These are phyloP conservation scores for Styela plicata DNA, from an alignment of 23 tunicate species.

Conservation along the genomic window DNA sequence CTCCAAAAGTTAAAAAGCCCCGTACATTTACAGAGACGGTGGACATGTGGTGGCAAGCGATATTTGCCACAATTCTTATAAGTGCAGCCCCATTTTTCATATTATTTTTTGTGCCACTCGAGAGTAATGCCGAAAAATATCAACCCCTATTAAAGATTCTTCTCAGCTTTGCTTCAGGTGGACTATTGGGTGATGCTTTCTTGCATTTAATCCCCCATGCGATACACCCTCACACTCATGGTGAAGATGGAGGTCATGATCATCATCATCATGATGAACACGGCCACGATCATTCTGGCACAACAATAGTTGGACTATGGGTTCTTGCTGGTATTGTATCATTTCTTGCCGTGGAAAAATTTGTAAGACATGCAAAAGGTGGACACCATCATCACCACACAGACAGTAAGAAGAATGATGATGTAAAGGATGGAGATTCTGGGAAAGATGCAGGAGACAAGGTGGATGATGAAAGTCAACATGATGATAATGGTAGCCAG, in stretches of 20 bases:
- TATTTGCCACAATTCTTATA: conserved; percentile 70
- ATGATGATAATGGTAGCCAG: conserved; percentile 1
- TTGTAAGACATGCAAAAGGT: conserved; percentile 92
- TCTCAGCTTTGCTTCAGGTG: conserved; percentile 97
- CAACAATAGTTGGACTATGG: conserved; percentile 87
- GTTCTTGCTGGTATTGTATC: conserved; percentile 85
- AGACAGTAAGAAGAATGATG: neutral
- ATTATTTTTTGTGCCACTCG: conserved; percentile 81
- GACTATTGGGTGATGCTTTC: conserved; percentile 95
- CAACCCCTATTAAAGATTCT: conserved; percentile 85
- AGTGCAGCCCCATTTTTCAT: conserved; percentile 95
- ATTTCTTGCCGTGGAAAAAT: conserved; percentile 79
- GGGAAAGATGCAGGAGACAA: conserved; percentile 1
- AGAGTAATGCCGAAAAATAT: conserved; percentile 87
- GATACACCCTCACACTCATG: conserved; percentile 89
- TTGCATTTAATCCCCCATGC: conserved; percentile 97
- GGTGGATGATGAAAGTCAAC: neutral
- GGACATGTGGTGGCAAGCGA: conserved; percentile 93
- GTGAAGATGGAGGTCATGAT: conserved; percentile 46
- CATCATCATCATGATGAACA: conserved; percentile 67
- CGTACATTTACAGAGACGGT: conserved; percentile 65
- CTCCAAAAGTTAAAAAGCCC: conserved; percentile 28
- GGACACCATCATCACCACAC: conserved; percentile 58
- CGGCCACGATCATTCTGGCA: conserved; percentile 82
- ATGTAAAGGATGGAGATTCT: conserved; percentile 26